Base-by-base conservation (phyloP, 2,113 vertebrate species). In the Herpetotheres cachinnans region DNA sequence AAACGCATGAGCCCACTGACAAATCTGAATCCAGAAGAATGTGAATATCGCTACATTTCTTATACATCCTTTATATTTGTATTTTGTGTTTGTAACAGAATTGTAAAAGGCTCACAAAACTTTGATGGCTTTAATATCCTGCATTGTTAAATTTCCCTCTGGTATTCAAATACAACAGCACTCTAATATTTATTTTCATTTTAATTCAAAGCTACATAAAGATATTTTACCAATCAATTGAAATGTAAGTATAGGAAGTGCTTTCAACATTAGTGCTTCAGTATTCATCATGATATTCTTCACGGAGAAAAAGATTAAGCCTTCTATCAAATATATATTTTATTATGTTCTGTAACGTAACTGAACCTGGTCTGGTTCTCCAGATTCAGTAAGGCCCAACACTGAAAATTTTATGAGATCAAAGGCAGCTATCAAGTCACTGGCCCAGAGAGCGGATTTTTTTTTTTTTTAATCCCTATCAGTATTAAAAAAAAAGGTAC, bases 381-480 rank as follows among this genome's bases (percentile, higher is more conserved):
- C 34, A 82, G 25, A 82, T 30, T 80, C 44, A 50, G 20, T 20
- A 72, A 71, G n/a, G 19, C 4, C 10, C 15, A 42, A 26, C 7
- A 32, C 18, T 7, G 34, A 83, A 21, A 13, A 27, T 21, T 36
- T 34, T 15, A 73, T 17, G 3, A 40, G 20, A 36, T 13, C 1
- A 73, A 84, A 83, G 22, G 8, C 47, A 84, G 36, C 42, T 62
- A 58, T 9, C 17, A 69, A 76, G 70, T 8, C 42, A 69, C 11
- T 15, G 29, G 29, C 12, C 55, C 40, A 77, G 14, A 88, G 11
- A 58, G 22, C 1, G 0, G 1, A 50, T 2, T 29, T 1, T 32
- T 12, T 8, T 66, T 40, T 30, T 11, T 50, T 36, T 29, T 7
- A 63, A 70, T 13, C 4, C 16, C 3, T 5, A 16, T 12, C 19